Evolutionary conservation across 30 jellyfish, hydroid and myxozoan species (phyloP).

Genomic region (Chironex yamaguchii): DNA sequence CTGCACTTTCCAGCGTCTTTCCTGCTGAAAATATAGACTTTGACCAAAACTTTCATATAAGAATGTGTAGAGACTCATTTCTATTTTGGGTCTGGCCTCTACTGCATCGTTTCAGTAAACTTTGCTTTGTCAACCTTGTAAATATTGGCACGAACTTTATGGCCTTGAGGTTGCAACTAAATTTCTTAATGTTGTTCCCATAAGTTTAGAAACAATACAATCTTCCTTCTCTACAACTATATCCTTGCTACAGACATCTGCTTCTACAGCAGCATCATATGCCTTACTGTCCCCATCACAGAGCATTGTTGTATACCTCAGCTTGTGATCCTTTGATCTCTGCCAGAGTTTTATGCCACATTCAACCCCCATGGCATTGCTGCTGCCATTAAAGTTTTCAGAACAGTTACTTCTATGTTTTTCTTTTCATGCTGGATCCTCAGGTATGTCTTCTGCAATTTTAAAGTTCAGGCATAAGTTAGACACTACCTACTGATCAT

Average conservation of each 20-base stretch:
- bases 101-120: too few relatives aligned
- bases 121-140: too few relatives aligned
- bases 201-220: not conserved
- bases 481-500: not conserved
- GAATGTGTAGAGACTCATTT: too few relatives aligned
- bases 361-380: conserved; percentile 40
- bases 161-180: too few relatives aligned
- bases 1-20: too few relatives aligned
- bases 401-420: conserved; percentile 11
- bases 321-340: conserved; percentile 16
- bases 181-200: conserved; percentile 25
- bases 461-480: not conserved
- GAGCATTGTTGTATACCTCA: conserved; percentile 27
- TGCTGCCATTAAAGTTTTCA: conserved; percentile 3
- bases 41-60: too few relatives aligned
- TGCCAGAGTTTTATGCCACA: conserved; percentile 27
- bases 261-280: conserved; percentile 4
- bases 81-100: too few relatives aligned
- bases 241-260: not conserved
- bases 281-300: conserved; percentile 60
- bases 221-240: not conserved
- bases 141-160: too few relatives aligned
- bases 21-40: too few relatives aligned
- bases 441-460: not conserved
- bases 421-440: not conserved